Percentiles rank a stretch among this genome's conserved stretches.
Evolutionary conservation across 2,888 invertebrate genomes (phyloP).

Genomic region (Biston stratarius): DNA sequence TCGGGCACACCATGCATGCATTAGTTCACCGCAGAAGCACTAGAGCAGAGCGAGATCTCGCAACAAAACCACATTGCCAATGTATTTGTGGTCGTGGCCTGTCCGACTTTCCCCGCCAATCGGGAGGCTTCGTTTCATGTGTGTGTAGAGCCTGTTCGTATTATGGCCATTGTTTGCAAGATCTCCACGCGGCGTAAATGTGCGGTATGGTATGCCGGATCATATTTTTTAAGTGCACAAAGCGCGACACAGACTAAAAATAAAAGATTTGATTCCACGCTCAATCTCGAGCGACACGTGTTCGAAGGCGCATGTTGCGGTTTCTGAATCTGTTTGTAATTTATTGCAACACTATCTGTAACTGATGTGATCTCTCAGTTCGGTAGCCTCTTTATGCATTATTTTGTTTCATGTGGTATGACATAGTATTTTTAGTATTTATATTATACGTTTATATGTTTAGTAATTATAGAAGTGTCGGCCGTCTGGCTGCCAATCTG

Average conservation of each 20-base stretch:
- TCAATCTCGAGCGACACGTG: slow-evolving; percentile 49
- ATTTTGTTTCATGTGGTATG: neutral
- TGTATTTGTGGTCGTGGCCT: slow-evolving; percentile 59
- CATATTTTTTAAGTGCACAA: slow-evolving; percentile 54
- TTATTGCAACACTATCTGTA: slow-evolving; percentile 14
- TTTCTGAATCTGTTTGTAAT: slow-evolving; percentile 30
- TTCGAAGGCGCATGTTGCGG: slow-evolving; percentile 26
- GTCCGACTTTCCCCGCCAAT: slow-evolving; percentile 68
- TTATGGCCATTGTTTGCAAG: slow-evolving; percentile 60
- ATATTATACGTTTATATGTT: neutral
- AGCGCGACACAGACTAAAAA: slow-evolving; percentile 54
- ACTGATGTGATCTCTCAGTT: neutral
- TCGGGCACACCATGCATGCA: slow-evolving; percentile 49
- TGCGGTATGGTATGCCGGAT: slow-evolving; percentile 53
- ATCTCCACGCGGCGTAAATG: slow-evolving; percentile 48
- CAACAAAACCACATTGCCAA: slow-evolving; percentile 65
- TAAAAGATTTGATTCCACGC: slow-evolving; percentile 51
- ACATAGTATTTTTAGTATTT: neutral
- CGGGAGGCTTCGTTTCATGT: slow-evolving; percentile 47
- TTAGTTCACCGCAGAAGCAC: slow-evolving; percentile 67
- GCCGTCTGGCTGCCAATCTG: no score
- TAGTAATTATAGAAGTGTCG: no score
- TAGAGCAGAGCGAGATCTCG: slow-evolving; percentile 69
- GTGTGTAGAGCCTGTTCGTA: slow-evolving; percentile 52
- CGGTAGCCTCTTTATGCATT: neutral